Evolutionary conservation across 2,888 invertebrate genomes (phyloP), one percentile per base, ranked within the genome.

Genomic region (Nemapogon koenigi): DNA sequence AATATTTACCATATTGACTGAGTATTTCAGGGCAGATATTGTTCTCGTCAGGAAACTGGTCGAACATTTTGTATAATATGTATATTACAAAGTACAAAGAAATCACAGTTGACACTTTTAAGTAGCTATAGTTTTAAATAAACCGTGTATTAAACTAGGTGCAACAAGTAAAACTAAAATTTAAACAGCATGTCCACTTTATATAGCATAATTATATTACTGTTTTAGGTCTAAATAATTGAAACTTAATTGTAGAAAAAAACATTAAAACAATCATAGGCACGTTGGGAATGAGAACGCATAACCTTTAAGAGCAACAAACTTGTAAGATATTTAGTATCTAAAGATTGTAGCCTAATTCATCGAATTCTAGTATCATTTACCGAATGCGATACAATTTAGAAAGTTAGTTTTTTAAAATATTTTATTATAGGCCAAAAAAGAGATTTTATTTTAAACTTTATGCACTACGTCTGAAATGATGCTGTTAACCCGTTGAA

Each of bases 1-100:
- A 40, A 32, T 36, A 53, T 60, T 37, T 69, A 71, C 71, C 71
- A 49, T 69, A 68, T 52, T 64, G 62, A 44, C 50, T 59, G 22
- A 71, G 59, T 30, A 72, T 49, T n/a, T 45, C 35, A 29, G 45
- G 49, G 43, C 71, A 71, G 37, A 57, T 40, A 39, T 50, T 43
- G 41, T 50, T 49, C 26, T 39, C 35, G 18, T 43, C 46, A 16
- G 43, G 25, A 14, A 4, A 33, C 3, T 38, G 37, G 45, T 45
- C 46, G 4, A 22, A 22, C 6, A 22, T 6, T 22, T 10, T 22
- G 4, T 22, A 22, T 7, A 22, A 6, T 22, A 22, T 22, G 22
- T 22, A 22, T 10, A 6, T 22, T 7, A 10, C 6, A 7, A 7
- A 7, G 10, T 7, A 6, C 22, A 22, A 6, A 22, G 10, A 22